Conservation (phyloP, 1,140 invertebrate species). For the Himalopsyche phryganea region DNA sequence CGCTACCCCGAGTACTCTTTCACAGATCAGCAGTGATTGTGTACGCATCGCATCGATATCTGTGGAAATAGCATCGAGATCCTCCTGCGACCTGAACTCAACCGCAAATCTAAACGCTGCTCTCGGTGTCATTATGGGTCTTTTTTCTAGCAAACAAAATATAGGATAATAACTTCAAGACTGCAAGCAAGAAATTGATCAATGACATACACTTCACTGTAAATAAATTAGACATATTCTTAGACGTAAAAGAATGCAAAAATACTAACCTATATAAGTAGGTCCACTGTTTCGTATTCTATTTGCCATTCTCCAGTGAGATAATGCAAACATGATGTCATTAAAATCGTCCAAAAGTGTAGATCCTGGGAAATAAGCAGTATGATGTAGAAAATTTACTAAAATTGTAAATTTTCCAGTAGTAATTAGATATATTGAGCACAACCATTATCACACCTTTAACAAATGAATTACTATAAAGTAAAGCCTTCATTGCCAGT, state of each 20-base stretch:
- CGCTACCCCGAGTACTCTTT: slow-evolving; percentile 72
- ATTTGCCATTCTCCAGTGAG: slow-evolving; percentile 66
- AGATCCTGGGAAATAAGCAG: slow-evolving; percentile 40
- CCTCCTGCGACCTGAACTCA: slow-evolving; percentile 69
- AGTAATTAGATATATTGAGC: too few species aligned
- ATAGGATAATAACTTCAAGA: slow-evolving; percentile 1
- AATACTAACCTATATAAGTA: slow-evolving; percentile 38
- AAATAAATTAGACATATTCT: too few species aligned
- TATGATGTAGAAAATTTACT: too few species aligned
- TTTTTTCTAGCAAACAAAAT: slow-evolving; percentile 49
- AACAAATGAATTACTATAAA: too few species aligned
- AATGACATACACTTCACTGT: too few species aligned
- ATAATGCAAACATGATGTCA: slow-evolving; percentile 61
- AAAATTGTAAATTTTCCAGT: too few species aligned
- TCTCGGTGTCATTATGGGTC: slow-evolving; percentile 54
- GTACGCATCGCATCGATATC: slow-evolving; percentile 79
- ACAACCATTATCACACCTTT: too few species aligned
- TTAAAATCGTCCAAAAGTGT: slow-evolving; percentile 82
- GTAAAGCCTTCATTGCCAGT: too few species aligned
- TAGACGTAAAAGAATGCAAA: not conserved
- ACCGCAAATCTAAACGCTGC: slow-evolving; percentile 61
- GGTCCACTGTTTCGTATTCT: slow-evolving; percentile 49
- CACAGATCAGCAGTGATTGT: slow-evolving; percentile 79
- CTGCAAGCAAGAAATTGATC: too few species aligned
- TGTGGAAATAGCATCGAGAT: slow-evolving; percentile 66